Conservation (phyloP, 2,113 vertebrate genomes). For the Neoarius graeffei region DNA sequence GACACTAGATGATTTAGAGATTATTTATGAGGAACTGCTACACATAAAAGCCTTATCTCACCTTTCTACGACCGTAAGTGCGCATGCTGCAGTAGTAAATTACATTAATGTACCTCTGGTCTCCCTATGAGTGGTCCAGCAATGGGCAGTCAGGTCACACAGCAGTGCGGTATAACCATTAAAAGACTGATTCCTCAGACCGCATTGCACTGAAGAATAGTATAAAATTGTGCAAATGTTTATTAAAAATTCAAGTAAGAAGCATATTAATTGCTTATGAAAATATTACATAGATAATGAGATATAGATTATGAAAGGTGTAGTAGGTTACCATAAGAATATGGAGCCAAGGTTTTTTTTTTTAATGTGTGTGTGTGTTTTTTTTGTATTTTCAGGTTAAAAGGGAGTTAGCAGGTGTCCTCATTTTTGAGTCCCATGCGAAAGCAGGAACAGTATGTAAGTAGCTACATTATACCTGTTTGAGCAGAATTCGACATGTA, state of each 20-base stretch:
- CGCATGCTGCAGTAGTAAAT: constrained; percentile 34
- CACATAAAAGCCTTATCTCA: constrained; percentile 98
- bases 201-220: not conserved
- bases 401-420: constrained; percentile 89
- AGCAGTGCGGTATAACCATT: constrained; percentile 1
- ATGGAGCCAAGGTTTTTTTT: not conserved
- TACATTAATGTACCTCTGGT: not conserved
- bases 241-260: not conserved
- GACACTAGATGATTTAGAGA: constrained; percentile 91
- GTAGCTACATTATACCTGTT: constrained; percentile 53
- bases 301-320: not conserved
- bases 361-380: constrained; percentile 43
- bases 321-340: not conserved
- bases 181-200: not conserved
- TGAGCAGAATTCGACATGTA: not conserved
- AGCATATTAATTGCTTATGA: not conserved
- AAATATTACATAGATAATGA: not conserved
- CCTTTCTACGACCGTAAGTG: constrained; percentile 92
- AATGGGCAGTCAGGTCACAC: not conserved
- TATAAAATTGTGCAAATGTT: not conserved
- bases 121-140: not conserved
- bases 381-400: constrained; percentile 81
- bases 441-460: constrained; percentile 96
- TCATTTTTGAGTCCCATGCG: constrained; percentile 95
- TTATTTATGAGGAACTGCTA: constrained; percentile 95